Base-by-base conservation (phyloP, 2,797 vertebrate species). In the Helicolenus hilgendorfi region DNA sequence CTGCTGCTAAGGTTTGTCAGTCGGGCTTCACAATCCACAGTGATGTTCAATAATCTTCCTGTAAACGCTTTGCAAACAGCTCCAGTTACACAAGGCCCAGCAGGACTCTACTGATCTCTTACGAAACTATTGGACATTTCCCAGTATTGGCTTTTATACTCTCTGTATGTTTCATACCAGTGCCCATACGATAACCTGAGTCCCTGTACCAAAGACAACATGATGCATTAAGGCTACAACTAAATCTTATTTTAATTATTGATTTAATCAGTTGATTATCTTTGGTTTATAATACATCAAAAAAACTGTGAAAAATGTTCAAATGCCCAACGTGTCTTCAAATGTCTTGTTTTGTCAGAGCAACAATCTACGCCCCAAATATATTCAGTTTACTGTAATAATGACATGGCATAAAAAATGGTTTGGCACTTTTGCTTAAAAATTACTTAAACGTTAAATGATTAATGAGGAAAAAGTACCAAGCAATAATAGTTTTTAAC, bases 11-110 rank as follows among this genome's bases (percentile, higher is more conserved):
- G 72, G 59, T 79, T 64, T 75, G 83, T 69, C 80, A 22, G 67
- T 67, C 65, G 56, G 73, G 76, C 8, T 77, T 84, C 31, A 18
- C 49, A 18, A 11, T 59, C 65, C 53, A 5, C 45, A 27, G 14
- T 24, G 62, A 20, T 13, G 87, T 56, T 95, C 92, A 29, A 93
- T 94, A 85, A 90, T 87, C 81, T 96, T 94, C 94, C 94, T 82
- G 95, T 93, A 96, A 96, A 92, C 62, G 53, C 87, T 91, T 53
- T 72, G 62, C 84, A 81, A 72, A 77, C 84, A 24, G 84, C 83
- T 94, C 92, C 24, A 2, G 81, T 94, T 93, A 94, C 94, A 83
- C 45, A 1, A 76, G 53, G 83, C 82, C 73, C 6, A 14, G 36
- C 62, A 49, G 72, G 27, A 59, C 62, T 69, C 62, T 58, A 1